Conservation (phyloP, 2,113 vertebrate species). For the Ameiurus melas region DNA sequence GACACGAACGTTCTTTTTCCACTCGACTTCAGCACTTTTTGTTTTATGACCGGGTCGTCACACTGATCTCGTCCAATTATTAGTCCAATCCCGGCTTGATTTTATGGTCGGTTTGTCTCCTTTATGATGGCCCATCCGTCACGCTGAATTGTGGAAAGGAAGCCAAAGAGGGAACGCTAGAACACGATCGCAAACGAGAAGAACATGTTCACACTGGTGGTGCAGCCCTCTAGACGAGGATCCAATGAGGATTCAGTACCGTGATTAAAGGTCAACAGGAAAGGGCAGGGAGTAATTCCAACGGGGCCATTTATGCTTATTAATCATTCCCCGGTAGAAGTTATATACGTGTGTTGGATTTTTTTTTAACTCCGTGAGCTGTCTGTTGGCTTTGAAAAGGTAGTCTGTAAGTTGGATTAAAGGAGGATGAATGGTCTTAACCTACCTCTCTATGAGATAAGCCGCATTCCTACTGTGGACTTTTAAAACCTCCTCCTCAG, state of each 20-base stretch:
- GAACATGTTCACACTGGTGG: background rate
- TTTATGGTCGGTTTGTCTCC: constrained; percentile 46
- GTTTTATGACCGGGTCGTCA: constrained; percentile 43
- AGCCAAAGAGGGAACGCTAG: background rate
- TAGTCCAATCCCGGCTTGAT: constrained; percentile 39
- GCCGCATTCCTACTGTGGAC: constrained; percentile 18
- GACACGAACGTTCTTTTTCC: background rate
- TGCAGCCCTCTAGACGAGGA: too few relatives aligned
- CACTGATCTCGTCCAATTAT: constrained; percentile 37
- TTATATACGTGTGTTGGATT: background rate
- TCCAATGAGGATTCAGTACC: too few relatives aligned
- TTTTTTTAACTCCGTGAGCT: background rate
- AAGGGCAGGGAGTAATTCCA: background rate
- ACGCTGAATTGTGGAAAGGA: background rate
- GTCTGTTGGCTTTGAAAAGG: constrained; percentile 27
- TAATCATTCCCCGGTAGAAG: background rate
- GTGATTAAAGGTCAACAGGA: background rate
- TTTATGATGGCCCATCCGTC: constrained; percentile 40
- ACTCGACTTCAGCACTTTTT: constrained; percentile 42
- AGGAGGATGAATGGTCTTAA: constrained; percentile 19
- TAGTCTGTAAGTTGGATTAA: constrained; percentile 29
- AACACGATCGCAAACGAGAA: background rate
- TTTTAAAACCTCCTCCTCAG: constrained; percentile 52
- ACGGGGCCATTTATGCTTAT: background rate
- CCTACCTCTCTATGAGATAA: constrained; percentile 27